Evolutionary conservation across 1,140 invertebrate genomes (phyloP).

Genomic region (Drosophila mojavensis): DNA sequence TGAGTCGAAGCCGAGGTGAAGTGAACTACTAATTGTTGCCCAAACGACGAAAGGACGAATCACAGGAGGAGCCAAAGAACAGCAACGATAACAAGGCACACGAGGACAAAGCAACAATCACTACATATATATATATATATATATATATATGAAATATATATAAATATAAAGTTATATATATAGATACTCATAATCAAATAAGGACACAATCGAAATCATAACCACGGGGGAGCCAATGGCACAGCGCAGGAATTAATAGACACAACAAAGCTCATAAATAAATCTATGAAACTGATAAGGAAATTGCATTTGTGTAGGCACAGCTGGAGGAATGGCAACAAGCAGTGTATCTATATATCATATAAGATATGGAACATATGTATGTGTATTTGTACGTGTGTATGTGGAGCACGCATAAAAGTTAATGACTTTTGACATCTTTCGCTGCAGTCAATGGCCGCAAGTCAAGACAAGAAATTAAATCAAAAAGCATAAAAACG

Average conservation of each 20-base stretch:
- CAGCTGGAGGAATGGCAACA: neutral
- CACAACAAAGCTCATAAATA: slow-evolving; percentile 26
- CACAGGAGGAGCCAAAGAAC: neutral
- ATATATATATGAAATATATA: too few species aligned
- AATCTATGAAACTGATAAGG: slow-evolving; percentile 53
- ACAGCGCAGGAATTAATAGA: slow-evolving; percentile 21
- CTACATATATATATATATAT: slow-evolving; percentile 4
- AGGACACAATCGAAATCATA: slow-evolving; percentile 39
- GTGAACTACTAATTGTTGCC: slow-evolving; percentile 49
- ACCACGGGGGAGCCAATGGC: slow-evolving; percentile 5
- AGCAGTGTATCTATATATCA: neutral
- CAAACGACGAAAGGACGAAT: slow-evolving; percentile 3
- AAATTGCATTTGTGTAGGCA: slow-evolving; percentile 63
- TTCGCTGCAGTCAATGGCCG: slow-evolving; percentile 63
- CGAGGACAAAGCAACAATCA: slow-evolving; percentile 51
- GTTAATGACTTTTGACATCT: slow-evolving; percentile 73
- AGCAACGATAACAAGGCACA: neutral
- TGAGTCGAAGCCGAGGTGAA: slow-evolving; percentile 21
- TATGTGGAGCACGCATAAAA: slow-evolving; percentile 47
- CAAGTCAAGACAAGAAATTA: slow-evolving; percentile 52
- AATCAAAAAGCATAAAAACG: slow-evolving; percentile 56
- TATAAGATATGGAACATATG: neutral
- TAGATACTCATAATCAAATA: slow-evolving; percentile 56
- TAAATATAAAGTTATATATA: too few species aligned
- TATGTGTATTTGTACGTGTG: too few species aligned